A percentile compares a stretch with the other conserved stretches of the same genome.
Conservation (phyloP, 2,797 vertebrate genomes). For the Netta rufina region DNA sequence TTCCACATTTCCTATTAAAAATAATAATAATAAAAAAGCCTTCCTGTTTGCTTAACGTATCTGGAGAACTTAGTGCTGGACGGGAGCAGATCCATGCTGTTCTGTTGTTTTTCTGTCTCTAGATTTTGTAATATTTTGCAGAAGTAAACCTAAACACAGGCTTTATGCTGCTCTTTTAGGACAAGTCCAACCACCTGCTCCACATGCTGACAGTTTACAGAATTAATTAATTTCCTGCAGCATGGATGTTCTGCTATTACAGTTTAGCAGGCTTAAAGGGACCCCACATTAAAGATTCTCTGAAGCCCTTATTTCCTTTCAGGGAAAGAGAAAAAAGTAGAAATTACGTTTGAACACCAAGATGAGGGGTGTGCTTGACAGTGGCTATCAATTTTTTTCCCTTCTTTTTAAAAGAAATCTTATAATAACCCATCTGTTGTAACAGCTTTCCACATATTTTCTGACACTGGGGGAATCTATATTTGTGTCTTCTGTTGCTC, state of each 20-base stretch:
- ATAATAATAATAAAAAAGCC: not conserved
- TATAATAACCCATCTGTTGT: not conserved
- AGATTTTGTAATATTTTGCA: not conserved
- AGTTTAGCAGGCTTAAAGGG: not conserved
- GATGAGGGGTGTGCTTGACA: not conserved
- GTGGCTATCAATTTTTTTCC: not conserved
- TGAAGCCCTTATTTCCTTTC: not conserved
- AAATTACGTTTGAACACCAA: not conserved
- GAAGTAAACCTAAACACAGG: not conserved
- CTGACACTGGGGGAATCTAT: not conserved
- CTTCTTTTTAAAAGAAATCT: not conserved
- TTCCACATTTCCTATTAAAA: not conserved
- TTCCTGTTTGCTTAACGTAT: not conserved
- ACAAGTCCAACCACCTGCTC: not conserved
- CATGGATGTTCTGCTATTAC: not conserved
- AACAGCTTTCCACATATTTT: not conserved
- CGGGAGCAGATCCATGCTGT: not conserved
- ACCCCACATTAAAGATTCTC: not conserved
- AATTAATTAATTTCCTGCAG: not conserved
- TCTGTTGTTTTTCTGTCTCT: not conserved
- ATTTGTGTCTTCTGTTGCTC: not conserved
- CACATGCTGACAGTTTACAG: not conserved
- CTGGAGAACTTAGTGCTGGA: not conserved
- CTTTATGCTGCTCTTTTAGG: not conserved
- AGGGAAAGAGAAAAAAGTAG: not conserved